Evolutionary conservation across 2,888 invertebrate species (phyloP).

Genomic region (Drosophila anceps): DNA sequence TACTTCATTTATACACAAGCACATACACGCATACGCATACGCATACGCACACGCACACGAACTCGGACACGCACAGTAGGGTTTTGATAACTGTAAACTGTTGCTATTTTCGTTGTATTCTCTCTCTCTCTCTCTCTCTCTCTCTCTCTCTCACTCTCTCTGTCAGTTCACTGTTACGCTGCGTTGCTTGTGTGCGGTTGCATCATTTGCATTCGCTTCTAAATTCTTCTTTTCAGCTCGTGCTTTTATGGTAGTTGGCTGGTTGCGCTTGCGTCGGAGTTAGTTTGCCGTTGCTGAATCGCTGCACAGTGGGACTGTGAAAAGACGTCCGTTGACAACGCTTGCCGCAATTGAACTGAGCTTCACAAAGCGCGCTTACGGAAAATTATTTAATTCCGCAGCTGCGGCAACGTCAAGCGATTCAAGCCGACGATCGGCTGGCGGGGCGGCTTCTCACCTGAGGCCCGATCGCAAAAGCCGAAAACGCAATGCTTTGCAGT

Average conservation of each 20-base stretch:
- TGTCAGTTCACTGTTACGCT: constrained; percentile 15
- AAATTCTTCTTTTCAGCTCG: constrained; percentile 1
- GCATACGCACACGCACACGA: constrained; percentile 1
- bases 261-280: constrained; percentile 39
- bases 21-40: constrained; percentile 1
- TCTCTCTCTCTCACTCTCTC: not conserved
- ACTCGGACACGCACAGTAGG: constrained; percentile 1
- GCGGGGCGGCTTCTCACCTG: constrained; percentile 25
- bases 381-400: constrained; percentile 76
- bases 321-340: constrained; percentile 73
- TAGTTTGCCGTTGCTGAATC: constrained; percentile 25
- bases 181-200: not conserved
- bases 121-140: not conserved
- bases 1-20: constrained; percentile 14
- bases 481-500: constrained; percentile 12
- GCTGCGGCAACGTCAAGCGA: constrained; percentile 31
- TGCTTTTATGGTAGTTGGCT: not conserved
- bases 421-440: constrained; percentile 37
- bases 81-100: constrained; percentile 1
- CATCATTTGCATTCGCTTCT: constrained; percentile 34
- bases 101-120: constrained; percentile 15
- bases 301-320: constrained; percentile 20
- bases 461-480: constrained; percentile 15
- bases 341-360: constrained; percentile 82
- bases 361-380: constrained; percentile 71